Evolutionary conservation across 2,113 vertebrate species (phyloP).

Genomic region (Hypomesus transpacificus): DNA sequence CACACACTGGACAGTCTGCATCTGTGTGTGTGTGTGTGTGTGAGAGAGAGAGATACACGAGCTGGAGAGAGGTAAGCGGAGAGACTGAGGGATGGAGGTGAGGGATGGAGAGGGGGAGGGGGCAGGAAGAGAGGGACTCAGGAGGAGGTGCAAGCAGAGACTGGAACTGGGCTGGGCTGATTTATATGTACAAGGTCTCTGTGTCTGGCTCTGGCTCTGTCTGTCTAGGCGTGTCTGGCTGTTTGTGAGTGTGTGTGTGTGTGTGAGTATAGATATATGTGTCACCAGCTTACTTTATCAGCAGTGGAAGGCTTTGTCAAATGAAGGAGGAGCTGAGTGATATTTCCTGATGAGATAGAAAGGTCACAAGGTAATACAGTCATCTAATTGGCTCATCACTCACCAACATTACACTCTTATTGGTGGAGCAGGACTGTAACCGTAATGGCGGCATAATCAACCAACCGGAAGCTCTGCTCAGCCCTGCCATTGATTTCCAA

Average conservation of each 20-base stretch:
- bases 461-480: not conserved
- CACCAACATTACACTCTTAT: not conserved
- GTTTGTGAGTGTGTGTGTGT: not conserved
- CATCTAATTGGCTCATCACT: not conserved
- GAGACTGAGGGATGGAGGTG: not conserved
- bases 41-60: not conserved
- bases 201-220: not conserved
- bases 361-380: conserved; percentile 24
- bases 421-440: conserved; percentile 1
- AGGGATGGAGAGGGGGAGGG: not conserved
- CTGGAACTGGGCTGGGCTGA: not conserved
- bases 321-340: not conserved
- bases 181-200: conserved; percentile 18
- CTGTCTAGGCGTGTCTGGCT: not conserved
- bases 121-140: not conserved
- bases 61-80: not conserved
- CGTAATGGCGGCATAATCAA: conserved; percentile 3
- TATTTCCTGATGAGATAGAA: conserved; percentile 2
- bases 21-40: conserved; percentile 1
- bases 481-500: conserved; percentile 16
- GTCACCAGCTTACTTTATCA: not conserved
- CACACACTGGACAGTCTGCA: too few species aligned
- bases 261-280: conserved; percentile 9
- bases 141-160: not conserved
- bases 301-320: conserved; percentile 6